Evolutionary conservation across 2,888 invertebrate genomes (phyloP), one percentile per base, ranked within the genome.

Genomic region (Megaustenia siamemsis): DNA sequence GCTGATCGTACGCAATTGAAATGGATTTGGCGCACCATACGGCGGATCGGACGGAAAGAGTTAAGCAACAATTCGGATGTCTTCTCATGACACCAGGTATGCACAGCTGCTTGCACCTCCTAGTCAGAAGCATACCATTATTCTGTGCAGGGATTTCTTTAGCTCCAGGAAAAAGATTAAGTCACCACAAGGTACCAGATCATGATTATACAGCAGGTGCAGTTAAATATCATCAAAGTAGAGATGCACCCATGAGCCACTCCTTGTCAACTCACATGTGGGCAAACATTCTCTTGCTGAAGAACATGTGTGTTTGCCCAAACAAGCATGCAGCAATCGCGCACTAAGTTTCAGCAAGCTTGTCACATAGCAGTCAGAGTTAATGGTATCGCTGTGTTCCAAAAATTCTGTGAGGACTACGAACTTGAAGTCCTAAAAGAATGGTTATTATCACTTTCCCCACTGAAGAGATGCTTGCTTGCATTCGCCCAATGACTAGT

Each of bases 361-460:
- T 73, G 6, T 24, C 40, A 38, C n/a, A 40, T 73, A 73, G 18
- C 1, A 5, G 5, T 45, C 28, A n/a, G 45, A 73, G 40, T 73
- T 73, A 24, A 73, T 45, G 24, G 73, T 73, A n/a, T 45, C 45
- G 43, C 40, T 28, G 10, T 73, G 73, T 32, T 45, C 24, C 73
- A 73, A 73, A 73, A 73, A 73, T 73, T 43, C 73, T n/a, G 24
- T 45, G n/a, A 6, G 10, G 28, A 60, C n/a, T 60, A n/a, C 60
- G 28, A n/a, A 24, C 45, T 43, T 1, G 45, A 35, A 69, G 35
- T 40, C 4, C 43, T 24, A 73, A 73, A 32, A 53, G n/a, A n/a
- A 60, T 60, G 60, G 60, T 60, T 28, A 60, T 60, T 10, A 60
- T 21, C 32, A 53, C 32, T 76, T 35, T 53, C 32, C 53, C 76